Evolutionary conservation across 1,140 invertebrate genomes (phyloP).

Genomic region (Contarinia nasturtii): DNA sequence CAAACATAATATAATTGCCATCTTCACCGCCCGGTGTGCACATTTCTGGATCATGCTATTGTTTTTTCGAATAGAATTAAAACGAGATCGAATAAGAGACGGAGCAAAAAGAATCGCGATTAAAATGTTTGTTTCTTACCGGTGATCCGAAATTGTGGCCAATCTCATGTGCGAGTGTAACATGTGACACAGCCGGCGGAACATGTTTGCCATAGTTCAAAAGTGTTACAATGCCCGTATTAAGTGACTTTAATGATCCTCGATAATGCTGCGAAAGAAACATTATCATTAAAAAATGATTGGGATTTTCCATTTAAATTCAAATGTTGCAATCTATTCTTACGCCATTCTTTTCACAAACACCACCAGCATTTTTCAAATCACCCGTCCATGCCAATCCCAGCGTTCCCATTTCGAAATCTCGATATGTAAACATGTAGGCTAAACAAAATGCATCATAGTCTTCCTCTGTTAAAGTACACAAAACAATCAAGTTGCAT

Average conservation of each 20-base stretch:
- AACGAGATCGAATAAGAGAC: background rate
- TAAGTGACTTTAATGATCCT: conserved; percentile 84
- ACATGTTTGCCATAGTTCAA: conserved; percentile 98
- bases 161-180: conserved; percentile 97
- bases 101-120: no score
- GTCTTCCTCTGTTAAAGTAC: conserved; percentile 56
- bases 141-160: conserved; percentile 98
- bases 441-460: conserved; percentile 97
- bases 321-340: conserved; percentile 12
- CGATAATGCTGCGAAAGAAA: conserved; percentile 60
- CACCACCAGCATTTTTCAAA: conserved; percentile 82
- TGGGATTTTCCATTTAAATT: background rate
- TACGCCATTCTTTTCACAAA: conserved; percentile 86
- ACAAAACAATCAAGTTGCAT: no score
- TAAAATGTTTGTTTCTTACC: no score
- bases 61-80: conserved; percentile 5
- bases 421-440: conserved; percentile 97
- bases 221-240: conserved; percentile 95
- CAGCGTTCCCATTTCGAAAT: conserved; percentile 96
- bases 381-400: conserved; percentile 95
- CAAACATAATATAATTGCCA: conserved; percentile 98
- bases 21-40: conserved; percentile 82
- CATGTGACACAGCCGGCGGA: conserved; percentile 93
- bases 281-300: conserved; percentile 1
- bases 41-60: conserved; percentile 84